phyloP scores from a whole-genome alignment of 2,797 vertebrate genomes.

The Hypotaenidia okinawae region DNA sequence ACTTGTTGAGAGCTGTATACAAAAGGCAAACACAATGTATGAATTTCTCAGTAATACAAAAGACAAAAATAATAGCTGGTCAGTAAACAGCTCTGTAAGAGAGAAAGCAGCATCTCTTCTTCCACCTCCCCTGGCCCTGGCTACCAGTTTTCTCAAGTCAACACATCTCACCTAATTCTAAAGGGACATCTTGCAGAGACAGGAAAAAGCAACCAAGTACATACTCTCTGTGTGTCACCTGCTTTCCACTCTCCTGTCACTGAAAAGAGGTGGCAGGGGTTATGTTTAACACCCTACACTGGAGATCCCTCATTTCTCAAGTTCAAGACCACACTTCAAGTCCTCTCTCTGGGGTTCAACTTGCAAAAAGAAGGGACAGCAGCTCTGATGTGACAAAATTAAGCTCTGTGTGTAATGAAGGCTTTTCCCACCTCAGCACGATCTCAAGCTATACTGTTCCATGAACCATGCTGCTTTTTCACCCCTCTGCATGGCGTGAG shows the following conservation, averaged over 20 bases:
- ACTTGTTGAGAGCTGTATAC: slow-evolving; percentile 77
- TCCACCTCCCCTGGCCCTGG: not conserved
- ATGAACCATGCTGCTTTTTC: not conserved
- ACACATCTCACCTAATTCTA: slow-evolving; percentile 24
- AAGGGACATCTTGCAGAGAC: not conserved
- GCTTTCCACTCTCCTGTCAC: not conserved
- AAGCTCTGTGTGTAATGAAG: not conserved
- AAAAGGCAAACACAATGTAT: slow-evolving; percentile 82
- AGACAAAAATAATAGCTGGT: slow-evolving; percentile 53
- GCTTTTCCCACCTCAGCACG: not conserved
- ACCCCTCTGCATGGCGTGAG: not conserved
- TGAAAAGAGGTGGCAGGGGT: not conserved
- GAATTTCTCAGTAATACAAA: slow-evolving; percentile 77
- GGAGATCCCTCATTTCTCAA: not conserved
- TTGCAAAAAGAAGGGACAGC: not conserved
- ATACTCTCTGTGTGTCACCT: not conserved
- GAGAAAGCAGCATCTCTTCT: slow-evolving; percentile 37
- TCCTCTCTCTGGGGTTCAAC: fast-evolving
- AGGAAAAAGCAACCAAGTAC: not conserved
- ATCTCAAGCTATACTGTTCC: not conserved
- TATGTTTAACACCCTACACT: not conserved
- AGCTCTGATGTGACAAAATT: not conserved
- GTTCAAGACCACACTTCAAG: not conserved
- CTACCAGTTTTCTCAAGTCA: not conserved
- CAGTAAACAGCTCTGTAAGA: slow-evolving; percentile 54